Evolutionary conservation across 2,113 vertebrate species (phyloP).

Genomic region (Microcebus tavaratra): DNA sequence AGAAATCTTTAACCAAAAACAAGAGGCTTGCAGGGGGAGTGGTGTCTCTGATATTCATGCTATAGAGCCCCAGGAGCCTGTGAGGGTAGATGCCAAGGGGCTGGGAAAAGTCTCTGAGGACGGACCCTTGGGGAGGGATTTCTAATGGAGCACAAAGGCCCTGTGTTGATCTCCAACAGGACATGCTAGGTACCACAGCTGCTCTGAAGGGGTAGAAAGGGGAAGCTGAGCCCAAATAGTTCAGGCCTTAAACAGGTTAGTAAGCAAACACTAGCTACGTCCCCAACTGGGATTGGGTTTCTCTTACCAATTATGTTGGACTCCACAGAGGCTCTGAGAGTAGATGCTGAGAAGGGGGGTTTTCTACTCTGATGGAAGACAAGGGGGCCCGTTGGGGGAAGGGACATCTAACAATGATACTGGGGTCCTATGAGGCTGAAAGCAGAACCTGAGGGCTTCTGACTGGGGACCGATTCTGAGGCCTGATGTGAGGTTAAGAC

Average conservation of each 20-base stretch:
- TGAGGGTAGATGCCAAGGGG: background rate
- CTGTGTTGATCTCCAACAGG: background rate
- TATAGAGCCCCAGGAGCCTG: background rate
- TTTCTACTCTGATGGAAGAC: conserved; percentile 11
- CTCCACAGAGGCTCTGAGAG: background rate
- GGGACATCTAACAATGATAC: background rate
- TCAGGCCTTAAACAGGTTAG: conserved; percentile 10
- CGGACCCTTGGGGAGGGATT: background rate
- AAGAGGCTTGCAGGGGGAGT: background rate
- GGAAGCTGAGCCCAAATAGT: background rate
- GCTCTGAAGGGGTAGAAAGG: background rate
- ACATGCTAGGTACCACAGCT: background rate
- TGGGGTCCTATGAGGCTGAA: background rate
- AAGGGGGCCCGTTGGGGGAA: background rate
- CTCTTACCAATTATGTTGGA: conserved; percentile 37
- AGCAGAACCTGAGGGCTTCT: background rate
- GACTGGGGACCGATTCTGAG: background rate
- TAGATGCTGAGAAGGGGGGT: background rate
- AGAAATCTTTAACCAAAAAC: conserved; percentile 22
- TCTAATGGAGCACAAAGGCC: conserved; percentile 17
- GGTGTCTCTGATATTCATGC: background rate
- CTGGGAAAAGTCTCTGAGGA: background rate
- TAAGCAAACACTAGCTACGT: conserved; percentile 42
- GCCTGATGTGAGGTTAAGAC: background rate
- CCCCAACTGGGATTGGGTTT: conserved; percentile 11